Evolutionary conservation across 2,113 vertebrate species (phyloP).

Genomic region (Thamnaconus septentrionalis): DNA sequence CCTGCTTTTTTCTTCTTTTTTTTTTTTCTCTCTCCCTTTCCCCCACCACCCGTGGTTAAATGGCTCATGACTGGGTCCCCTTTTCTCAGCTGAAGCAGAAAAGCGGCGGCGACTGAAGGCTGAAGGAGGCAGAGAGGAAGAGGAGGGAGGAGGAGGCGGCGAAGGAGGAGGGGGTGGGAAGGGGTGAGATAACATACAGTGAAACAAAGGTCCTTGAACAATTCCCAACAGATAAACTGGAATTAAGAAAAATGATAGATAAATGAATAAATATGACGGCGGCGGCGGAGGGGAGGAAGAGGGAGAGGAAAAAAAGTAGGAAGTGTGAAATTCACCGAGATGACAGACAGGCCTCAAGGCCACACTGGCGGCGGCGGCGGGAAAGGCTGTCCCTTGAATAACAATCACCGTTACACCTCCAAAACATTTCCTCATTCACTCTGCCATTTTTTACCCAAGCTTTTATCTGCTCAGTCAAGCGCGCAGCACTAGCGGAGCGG

Average conservation of each 20-base stretch:
- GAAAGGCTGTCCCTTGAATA: constrained; percentile 77
- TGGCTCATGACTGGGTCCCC: constrained; percentile 81
- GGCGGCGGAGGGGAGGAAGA: no score
- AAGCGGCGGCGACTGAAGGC: constrained; percentile 43
- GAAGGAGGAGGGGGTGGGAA: constrained; percentile 5
- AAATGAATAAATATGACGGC: constrained; percentile 65
- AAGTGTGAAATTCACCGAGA: constrained; percentile 72
- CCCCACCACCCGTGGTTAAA: constrained; percentile 75
- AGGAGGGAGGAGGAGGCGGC: constrained; percentile 9
- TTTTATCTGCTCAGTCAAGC: constrained; percentile 81
- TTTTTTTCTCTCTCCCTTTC: no score
- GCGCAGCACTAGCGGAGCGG: constrained; percentile 69
- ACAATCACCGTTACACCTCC: constrained; percentile 79
- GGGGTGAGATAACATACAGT: constrained; percentile 52
- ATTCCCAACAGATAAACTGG: constrained; percentile 71
- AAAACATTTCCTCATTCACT: constrained; percentile 80
- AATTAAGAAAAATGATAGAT: constrained; percentile 75
- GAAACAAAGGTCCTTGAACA: constrained; percentile 73
- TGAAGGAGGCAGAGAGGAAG: not conserved
- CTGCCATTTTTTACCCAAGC: constrained; percentile 74
- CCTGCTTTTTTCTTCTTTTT: constrained; percentile 48
- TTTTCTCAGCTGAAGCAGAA: constrained; percentile 65
- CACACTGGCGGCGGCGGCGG: constrained; percentile 62
- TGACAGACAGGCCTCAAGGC: constrained; percentile 76
- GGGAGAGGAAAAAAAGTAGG: constrained; percentile 39